Evolutionary conservation across 37 sponge, comb jelly and placozoan genomes (phyloP), one percentile per base, ranked within the genome.

Genomic region (Beroe ovata): DNA sequence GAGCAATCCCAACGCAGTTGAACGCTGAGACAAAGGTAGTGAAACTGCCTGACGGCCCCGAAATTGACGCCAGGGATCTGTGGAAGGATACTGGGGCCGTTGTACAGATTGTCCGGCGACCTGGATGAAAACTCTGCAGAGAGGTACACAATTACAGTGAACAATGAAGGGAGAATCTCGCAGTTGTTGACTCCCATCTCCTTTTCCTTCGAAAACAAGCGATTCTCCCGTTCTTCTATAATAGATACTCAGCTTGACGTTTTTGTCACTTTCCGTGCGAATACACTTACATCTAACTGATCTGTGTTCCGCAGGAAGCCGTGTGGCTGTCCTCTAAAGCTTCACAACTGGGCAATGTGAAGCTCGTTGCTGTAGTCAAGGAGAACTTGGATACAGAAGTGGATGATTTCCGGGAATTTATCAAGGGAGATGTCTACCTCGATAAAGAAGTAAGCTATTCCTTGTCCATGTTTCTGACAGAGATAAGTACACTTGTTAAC

Each of bases 281-380:
- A n/a, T n/a, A n/a, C n/a, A n/a, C n/a, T n/a, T n/a, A n/a, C n/a
- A n/a, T n/a, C n/a, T n/a, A n/a, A n/a, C n/a, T n/a, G n/a, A n/a
- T n/a, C n/a, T n/a, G n/a, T n/a, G n/a, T n/a, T n/a, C n/a, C 26
- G 1, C 84, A 77, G 84, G 84, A 77, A 23, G 84, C 84, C 23
- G 47, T 39, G 8, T 77, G 84, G 84, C 54, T 77, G 47, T 77
- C 84, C 84, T 77, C 84, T 1, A 42, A 77, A 77, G 84, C 84
- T 42, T 77, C 84, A 20, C 84, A 77, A 36, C 8, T 77, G 84
- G 84, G 84, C 84, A 40, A 33, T 77, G 84, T 77, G 84, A 77
- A 42, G 47, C 54, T 77, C 26, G n/a, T 21, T 2, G 84, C 84
- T 39, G 22, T 77, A 4, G 84, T 77, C 6, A 77, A 77, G 47